Evolutionary conservation across 2,888 invertebrate genomes (phyloP), one percentile per base, ranked within the genome.

Genomic region (Xanthia icteritia): DNA sequence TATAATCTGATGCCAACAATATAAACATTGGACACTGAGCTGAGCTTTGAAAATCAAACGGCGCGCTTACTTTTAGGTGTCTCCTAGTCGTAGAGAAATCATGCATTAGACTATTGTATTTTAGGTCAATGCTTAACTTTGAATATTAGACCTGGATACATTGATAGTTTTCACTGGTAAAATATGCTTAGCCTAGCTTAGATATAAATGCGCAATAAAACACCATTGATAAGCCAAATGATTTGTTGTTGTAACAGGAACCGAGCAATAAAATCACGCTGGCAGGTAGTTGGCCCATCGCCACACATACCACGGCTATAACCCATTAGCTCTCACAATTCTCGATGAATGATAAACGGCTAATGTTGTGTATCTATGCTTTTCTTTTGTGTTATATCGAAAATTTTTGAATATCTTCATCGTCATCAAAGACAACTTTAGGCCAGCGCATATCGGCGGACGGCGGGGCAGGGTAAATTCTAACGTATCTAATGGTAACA

Each of bases 191-290:
- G 39, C 9, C 15, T 20, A 45, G 20, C 42, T 61, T 20, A 80
- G 36, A 45, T 9, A 36, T 61, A 54, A 42, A 27, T 82, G n/a
- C 2, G 51, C 8, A 51, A 17, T 64, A 36, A 63, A 48, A 76
- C 23, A 64, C 27, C 27, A 75, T 77, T 56, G 63, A 79, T 78
- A 73, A 48, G n/a, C n/a, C 36, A 65, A 78, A 65, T 73, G 51
- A 78, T 73, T 79, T 73, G 73, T 73, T 51, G 39, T 23, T 42
- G 42, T 42, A 65, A 51, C 63, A 79, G 42, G 23, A 65, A 65
- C 64, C 6, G 27, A 23, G 58, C 31, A 58, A 58, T 78, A 58
- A 73, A 73, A 79, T 60, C 65, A 54, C 48, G 15, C 23, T 70
- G 39, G 39, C 63, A 71, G 67, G 48, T 36, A 39, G 20, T 76